phyloP scores from a whole-genome alignment of 2,113 vertebrate genomes.

The Willisornis vidua region DNA sequence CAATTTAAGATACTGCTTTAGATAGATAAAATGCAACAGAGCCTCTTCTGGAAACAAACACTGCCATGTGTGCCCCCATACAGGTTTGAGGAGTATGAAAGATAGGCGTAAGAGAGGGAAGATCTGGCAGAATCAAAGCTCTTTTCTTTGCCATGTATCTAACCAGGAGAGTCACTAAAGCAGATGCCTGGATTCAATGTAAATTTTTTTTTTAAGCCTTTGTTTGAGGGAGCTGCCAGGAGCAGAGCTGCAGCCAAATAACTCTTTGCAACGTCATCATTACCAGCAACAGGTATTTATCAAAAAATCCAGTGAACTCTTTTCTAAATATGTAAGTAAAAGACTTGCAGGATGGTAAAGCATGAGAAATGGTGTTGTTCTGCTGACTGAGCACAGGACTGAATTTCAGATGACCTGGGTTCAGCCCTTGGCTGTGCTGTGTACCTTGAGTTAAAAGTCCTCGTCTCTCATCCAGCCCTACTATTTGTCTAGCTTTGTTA shows the following conservation, averaged over 20 bases:
- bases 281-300: background rate
- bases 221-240: background rate
- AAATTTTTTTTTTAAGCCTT: background rate
- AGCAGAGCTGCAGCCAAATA: background rate
- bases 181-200: background rate
- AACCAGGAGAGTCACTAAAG: background rate
- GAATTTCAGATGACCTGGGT: background rate
- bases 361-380: background rate
- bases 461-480: background rate
- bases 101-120: background rate
- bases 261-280: background rate
- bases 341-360: background rate
- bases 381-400: background rate
- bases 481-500: background rate
- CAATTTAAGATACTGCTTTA: background rate
- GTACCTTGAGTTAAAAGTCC: background rate
- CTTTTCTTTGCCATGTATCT: background rate
- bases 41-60: background rate
- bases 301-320: background rate
- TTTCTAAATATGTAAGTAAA: background rate
- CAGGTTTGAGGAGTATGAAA: background rate
- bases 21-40: background rate
- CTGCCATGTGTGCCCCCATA: background rate
- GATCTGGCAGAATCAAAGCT: background rate
- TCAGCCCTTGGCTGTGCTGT: background rate